These are phyloP conservation scores for Pseudococcus longispinus DNA, from an alignment of 2,888 invertebrate genomes.

Conservation along the genomic window DNA sequence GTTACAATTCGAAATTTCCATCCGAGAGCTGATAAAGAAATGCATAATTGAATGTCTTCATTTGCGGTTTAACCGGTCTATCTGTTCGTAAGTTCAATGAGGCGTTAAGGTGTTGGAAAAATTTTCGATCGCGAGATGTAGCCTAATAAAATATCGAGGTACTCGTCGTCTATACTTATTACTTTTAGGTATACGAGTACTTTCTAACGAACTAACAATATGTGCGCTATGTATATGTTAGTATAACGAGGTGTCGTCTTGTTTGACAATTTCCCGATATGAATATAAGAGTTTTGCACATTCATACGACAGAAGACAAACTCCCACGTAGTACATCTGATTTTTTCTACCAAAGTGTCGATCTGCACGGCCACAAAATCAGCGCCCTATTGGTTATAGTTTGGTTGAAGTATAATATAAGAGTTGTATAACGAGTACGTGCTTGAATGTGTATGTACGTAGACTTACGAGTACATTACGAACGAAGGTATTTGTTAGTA, in stretches of 20 bases:
- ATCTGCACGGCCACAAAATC: not conserved
- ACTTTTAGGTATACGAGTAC: not conserved
- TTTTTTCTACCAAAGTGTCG: not conserved
- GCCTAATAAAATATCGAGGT: not conserved
- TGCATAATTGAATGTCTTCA: not conserved
- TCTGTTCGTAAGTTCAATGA: not conserved
- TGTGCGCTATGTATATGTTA: not conserved
- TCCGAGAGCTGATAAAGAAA: not conserved
- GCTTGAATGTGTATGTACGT: not conserved
- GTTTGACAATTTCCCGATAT: not conserved
- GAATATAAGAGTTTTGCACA: not conserved
- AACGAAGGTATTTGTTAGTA: not conserved
- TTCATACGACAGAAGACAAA: not conserved
- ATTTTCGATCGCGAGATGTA: not conserved
- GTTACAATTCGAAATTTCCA: slow-evolving; percentile 14
- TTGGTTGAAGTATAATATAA: not conserved
- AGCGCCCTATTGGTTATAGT: slow-evolving; percentile 13
- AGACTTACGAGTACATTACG: not conserved
- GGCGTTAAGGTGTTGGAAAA: not conserved
- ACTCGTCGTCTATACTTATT: not conserved
- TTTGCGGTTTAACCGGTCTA: not conserved
- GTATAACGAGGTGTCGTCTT: not conserved
- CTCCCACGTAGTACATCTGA: not conserved
- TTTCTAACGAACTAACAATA: not conserved
- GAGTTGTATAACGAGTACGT: slow-evolving; percentile 14